phyloP scores from a whole-genome alignment of 2,888 invertebrate genomes.

The Abrostola triplasia region DNA sequence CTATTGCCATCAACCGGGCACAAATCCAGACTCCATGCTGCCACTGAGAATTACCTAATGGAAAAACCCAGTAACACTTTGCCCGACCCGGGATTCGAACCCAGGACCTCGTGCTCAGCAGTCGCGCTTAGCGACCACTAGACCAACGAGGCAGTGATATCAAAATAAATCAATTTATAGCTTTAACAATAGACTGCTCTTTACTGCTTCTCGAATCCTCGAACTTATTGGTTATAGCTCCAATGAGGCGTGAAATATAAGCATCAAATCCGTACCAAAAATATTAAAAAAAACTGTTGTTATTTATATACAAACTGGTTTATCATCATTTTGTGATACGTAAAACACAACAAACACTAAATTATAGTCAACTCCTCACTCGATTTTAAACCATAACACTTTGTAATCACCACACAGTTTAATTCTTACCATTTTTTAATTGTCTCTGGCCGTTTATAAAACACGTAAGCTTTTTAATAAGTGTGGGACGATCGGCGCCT shows the following conservation, averaged over 20 bases:
- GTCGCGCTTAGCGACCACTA: no score
- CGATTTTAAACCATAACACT: constrained; percentile 21
- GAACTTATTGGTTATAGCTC: no score
- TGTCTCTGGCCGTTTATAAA: not conserved
- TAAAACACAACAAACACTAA: not conserved
- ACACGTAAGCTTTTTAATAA: not conserved
- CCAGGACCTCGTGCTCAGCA: no score
- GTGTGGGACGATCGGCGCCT: constrained; percentile 23
- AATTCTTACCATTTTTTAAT: constrained; percentile 60
- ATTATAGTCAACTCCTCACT: constrained; percentile 31
- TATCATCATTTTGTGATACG: constrained; percentile 33
- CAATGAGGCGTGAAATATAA: not conserved
- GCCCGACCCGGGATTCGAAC: no score
- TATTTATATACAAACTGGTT: constrained; percentile 48
- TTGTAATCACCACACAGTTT: constrained; percentile 23
- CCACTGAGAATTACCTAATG: no score
- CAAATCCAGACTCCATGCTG: no score
- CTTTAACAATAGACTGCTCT: not conserved
- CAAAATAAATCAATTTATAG: no score
- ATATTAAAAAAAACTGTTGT: constrained; percentile 3
- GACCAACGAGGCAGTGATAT: no score
- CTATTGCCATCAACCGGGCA: no score
- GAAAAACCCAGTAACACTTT: no score
- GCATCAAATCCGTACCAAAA: constrained; percentile 1
- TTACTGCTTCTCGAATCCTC: not conserved